Conservation (phyloP, 2,113 vertebrate genomes). For the Toxotes chatareus region DNA sequence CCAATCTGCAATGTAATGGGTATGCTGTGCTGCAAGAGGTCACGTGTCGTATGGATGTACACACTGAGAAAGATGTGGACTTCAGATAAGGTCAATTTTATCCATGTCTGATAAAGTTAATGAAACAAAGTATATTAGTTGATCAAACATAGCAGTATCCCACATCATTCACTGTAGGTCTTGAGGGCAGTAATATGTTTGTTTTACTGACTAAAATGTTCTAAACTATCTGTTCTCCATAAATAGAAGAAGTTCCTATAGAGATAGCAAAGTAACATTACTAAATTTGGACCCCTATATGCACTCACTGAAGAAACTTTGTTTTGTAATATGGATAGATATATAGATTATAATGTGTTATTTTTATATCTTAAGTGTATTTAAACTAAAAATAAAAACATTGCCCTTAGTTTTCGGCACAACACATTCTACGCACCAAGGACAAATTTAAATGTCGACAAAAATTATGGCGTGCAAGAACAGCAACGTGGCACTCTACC, state of each 20-base stretch:
- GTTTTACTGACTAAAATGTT: neutral
- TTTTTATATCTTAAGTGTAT: neutral
- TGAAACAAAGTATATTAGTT: neutral
- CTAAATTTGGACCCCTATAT: neutral
- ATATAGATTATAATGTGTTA: neutral
- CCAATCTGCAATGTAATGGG: conserved; percentile 28
- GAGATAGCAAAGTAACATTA: neutral
- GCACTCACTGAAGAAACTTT: neutral
- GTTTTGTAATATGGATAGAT: neutral
- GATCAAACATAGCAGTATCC: neutral
- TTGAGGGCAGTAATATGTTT: neutral
- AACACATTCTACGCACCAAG: neutral
- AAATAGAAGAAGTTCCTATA: neutral
- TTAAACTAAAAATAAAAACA: neutral
- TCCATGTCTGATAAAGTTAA: neutral
- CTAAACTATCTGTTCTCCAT: too few species aligned
- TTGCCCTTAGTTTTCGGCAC: neutral
- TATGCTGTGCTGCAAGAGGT: neutral
- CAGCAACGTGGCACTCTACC: neutral
- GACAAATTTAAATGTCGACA: neutral
- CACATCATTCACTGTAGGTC: neutral
- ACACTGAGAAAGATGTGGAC: neutral
- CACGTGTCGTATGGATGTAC: neutral
- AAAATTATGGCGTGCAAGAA: neutral
- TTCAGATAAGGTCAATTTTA: neutral